phyloP scores from a whole-genome alignment of 2,888 invertebrate genomes.

The Steinernema hermaphroditum region DNA sequence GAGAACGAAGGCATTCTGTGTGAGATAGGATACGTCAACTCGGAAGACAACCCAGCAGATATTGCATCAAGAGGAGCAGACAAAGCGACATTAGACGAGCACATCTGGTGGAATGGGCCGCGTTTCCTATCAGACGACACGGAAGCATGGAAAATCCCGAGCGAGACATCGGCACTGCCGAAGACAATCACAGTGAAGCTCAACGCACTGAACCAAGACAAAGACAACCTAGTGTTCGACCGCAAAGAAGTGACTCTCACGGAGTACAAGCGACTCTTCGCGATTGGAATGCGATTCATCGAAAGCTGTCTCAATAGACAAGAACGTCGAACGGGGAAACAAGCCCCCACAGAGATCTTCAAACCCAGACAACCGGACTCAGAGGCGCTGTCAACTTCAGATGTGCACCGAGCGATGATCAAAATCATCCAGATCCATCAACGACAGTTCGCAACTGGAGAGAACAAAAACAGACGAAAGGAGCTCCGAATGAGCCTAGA shows the following conservation, averaged over 20 bases:
- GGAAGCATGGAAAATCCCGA: neutral
- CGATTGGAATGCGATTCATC: neutral
- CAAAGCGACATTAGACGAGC: neutral
- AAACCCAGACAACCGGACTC: too few species aligned
- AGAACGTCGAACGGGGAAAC: too few species aligned
- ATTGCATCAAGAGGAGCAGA: slow-evolving; percentile 5
- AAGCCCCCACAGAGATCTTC: too few species aligned
- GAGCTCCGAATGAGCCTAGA: neutral
- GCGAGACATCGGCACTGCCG: too few species aligned
- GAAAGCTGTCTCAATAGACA: too few species aligned
- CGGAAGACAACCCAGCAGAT: slow-evolving; percentile 31
- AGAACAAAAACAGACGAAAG: too few species aligned
- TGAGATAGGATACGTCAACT: slow-evolving; percentile 2
- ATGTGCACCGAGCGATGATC: too few species aligned
- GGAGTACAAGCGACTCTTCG: neutral
- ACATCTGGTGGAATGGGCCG: slow-evolving; percentile 18
- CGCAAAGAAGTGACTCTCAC: neutral
- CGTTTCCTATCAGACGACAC: neutral
- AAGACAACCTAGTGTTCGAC: neutral
- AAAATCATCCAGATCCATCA: too few species aligned
- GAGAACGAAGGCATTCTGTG: neutral
- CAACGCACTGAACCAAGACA: neutral
- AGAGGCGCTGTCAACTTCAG: too few species aligned
- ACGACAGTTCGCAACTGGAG: too few species aligned
- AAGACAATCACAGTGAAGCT: neutral